A percentile compares a stretch with the other conserved stretches of the same genome.
Evolutionary conservation across 2,888 invertebrate species (phyloP).

Genomic region (Corbicula japonica): DNA sequence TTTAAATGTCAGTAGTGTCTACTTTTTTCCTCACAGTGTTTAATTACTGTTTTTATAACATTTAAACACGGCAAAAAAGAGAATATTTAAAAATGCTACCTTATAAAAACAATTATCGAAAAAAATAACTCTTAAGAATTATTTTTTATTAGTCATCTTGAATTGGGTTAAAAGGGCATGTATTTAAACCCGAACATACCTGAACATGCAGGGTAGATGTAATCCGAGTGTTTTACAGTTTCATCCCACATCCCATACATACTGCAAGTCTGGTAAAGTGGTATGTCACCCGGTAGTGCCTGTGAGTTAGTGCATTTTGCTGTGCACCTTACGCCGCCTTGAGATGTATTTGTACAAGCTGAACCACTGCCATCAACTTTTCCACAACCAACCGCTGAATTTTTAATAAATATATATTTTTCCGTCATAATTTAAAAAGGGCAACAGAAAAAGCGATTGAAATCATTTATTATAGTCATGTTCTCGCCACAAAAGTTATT

Average conservation of each 20-base stretch:
- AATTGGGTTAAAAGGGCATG: too few relatives aligned
- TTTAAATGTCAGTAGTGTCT: too few relatives aligned
- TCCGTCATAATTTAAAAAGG: too few relatives aligned
- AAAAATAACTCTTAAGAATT: too few relatives aligned
- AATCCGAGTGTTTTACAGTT: constrained; percentile 37
- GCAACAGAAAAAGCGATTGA: too few relatives aligned
- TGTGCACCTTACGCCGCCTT: constrained; percentile 12
- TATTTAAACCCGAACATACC: constrained; percentile 38
- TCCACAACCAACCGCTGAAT: constrained; percentile 27
- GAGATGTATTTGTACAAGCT: neutral
- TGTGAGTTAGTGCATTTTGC: constrained; percentile 13
- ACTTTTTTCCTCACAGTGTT: too few relatives aligned
- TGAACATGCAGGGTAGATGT: constrained; percentile 53
- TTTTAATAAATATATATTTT: neutral
- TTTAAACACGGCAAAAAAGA: neutral
- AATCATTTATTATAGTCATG: too few relatives aligned
- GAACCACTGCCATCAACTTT: neutral
- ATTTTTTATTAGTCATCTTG: too few relatives aligned
- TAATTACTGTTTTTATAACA: neutral
- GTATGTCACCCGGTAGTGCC: constrained; percentile 42
- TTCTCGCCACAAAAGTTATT: too few relatives aligned
- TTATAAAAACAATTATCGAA: too few relatives aligned
- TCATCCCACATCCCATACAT: constrained; percentile 70
- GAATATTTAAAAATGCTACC: neutral
- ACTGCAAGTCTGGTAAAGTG: constrained; percentile 72